phyloP scores from a whole-genome alignment of 2,888 invertebrate species.

The Campaea margaritaria region DNA sequence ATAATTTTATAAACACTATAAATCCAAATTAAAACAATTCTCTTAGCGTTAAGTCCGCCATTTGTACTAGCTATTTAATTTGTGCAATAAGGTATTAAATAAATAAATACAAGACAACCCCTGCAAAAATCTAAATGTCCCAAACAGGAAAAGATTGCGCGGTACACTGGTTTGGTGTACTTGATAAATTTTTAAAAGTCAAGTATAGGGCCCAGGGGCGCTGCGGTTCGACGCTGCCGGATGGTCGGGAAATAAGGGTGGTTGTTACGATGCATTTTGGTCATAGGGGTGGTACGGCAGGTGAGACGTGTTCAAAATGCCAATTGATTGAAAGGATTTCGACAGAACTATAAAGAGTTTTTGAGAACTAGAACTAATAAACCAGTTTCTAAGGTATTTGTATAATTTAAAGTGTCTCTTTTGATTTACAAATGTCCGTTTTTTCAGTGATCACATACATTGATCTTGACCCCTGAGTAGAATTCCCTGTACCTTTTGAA shows the following conservation, averaged over 20 bases:
- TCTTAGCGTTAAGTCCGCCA: too few relatives aligned
- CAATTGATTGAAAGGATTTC: slow-evolving; percentile 20
- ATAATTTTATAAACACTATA: too few relatives aligned
- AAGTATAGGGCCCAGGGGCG: slow-evolving; percentile 65
- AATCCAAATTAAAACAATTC: too few relatives aligned
- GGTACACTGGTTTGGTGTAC: slow-evolving; percentile 55
- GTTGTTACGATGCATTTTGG: slow-evolving; percentile 34
- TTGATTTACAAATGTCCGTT: too few relatives aligned
- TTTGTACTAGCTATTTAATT: too few relatives aligned
- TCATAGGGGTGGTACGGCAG: slow-evolving; percentile 27
- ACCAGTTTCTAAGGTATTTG: too few relatives aligned
- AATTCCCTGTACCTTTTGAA: too few relatives aligned
- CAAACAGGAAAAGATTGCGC: slow-evolving; percentile 38
- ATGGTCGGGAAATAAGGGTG: slow-evolving; percentile 22
- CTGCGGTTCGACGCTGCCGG: slow-evolving; percentile 31
- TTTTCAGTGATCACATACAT: too few relatives aligned
- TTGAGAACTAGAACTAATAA: too few relatives aligned
- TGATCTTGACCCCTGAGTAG: too few relatives aligned
- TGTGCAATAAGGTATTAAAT: too few relatives aligned
- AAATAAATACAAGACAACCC: neutral
- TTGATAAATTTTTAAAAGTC: slow-evolving; percentile 77
- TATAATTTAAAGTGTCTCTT: too few relatives aligned
- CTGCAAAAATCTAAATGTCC: slow-evolving; percentile 2
- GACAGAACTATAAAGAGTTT: neutral
- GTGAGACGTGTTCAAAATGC: slow-evolving; percentile 38